Conservation (phyloP, 2,113 vertebrate genomes). For the Cavia aperea region DNA sequence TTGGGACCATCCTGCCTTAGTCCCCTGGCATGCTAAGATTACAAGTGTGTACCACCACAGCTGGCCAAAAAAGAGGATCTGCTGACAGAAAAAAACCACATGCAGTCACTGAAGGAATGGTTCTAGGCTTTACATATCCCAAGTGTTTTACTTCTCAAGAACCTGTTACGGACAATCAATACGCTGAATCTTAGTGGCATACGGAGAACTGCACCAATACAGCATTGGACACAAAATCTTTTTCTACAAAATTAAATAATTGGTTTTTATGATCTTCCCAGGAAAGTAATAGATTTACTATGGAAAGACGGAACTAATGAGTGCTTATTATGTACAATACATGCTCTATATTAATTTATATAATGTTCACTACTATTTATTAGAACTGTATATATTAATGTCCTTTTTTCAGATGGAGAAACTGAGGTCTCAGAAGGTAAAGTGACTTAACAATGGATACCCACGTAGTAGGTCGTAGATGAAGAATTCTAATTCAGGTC, state of each 20-base stretch:
- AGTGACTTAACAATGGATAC: background rate
- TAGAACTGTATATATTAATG: background rate
- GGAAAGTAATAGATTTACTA: background rate
- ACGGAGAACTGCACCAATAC: background rate
- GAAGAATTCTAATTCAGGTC: conserved; percentile 16
- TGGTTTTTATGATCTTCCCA: conserved; percentile 25
- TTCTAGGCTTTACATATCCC: background rate
- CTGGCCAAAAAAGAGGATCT: background rate
- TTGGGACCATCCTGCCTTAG: background rate
- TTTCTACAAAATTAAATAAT: conserved; percentile 22
- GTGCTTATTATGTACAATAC: background rate
- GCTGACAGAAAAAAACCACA: conserved; percentile 3
- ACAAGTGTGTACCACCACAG: background rate
- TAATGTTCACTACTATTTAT: background rate
- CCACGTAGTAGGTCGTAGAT: background rate
- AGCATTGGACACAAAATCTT: background rate
- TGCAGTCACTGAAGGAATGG: background rate
- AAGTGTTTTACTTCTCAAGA: background rate
- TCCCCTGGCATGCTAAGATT: background rate
- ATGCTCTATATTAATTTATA: conserved; percentile 4
- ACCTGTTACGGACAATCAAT: background rate
- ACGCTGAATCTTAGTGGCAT: background rate
- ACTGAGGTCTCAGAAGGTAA: conserved; percentile 2
- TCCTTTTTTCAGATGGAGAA: conserved; percentile 24
- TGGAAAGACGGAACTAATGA: background rate